A percentile compares a stretch with the other conserved stretches of the same genome.
Conservation (phyloP, 2,113 vertebrate species). For the Cochlearius cochlearius region DNA sequence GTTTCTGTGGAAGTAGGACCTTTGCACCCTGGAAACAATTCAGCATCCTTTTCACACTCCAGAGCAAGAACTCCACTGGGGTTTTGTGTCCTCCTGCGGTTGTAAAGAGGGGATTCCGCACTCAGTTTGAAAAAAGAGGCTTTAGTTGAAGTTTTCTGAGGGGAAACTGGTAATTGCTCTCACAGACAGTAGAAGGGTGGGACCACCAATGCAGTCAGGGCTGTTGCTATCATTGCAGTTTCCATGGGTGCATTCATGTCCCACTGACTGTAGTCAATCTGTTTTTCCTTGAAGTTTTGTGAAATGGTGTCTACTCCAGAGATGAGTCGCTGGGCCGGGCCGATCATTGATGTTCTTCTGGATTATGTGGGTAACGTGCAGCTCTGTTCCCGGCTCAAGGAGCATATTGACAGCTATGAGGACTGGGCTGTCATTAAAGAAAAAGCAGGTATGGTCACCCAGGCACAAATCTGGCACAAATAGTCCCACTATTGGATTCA, state of each 20-base stretch:
- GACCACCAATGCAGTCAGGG: not conserved
- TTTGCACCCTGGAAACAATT: not conserved
- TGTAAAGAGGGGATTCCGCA: not conserved
- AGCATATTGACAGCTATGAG: constrained; percentile 86
- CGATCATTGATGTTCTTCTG: constrained; percentile 88
- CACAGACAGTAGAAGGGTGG: not conserved
- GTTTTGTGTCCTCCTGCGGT: not conserved
- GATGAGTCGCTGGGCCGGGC: constrained; percentile 85
- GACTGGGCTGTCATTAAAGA: constrained; percentile 86
- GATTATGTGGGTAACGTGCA: constrained; percentile 90
- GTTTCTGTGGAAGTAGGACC: not conserved
- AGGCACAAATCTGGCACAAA: not conserved
- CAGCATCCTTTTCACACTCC: not conserved
- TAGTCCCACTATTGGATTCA: not conserved
- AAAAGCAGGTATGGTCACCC: constrained; percentile 82
- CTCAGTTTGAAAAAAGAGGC: not conserved
- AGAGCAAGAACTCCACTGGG: not conserved
- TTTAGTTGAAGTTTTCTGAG: not conserved
- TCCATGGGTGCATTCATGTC: not conserved
- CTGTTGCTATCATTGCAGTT: not conserved
- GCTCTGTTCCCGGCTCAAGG: constrained; percentile 85
- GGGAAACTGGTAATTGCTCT: not conserved
- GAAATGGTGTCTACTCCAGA: constrained; percentile 87
- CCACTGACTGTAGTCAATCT: not conserved
- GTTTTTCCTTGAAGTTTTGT: constrained; percentile 83